A percentile compares a stretch with the other conserved stretches of the same genome.
phyloP scores from a whole-genome alignment of 2,113 vertebrate genomes.

The Gnathochromis pfefferi region DNA sequence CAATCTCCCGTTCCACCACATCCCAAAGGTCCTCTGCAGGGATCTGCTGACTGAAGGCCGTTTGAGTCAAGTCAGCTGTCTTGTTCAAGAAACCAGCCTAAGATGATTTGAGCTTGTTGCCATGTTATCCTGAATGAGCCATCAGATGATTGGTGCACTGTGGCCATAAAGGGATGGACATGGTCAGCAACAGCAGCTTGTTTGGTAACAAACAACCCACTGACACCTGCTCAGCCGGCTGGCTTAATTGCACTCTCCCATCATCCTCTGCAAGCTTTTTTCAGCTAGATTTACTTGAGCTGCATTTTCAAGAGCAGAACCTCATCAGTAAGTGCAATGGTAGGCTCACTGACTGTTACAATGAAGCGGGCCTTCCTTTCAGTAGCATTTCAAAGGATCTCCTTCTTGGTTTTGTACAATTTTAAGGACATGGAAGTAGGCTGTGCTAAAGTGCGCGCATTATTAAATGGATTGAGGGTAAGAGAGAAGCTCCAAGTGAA shows the following conservation, averaged over 20 bases:
- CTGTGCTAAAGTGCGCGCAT: not conserved
- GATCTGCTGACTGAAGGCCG: not conserved
- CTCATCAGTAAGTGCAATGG: not conserved
- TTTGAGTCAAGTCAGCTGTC: not conserved
- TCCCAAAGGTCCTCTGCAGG: not conserved
- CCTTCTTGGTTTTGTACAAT: not conserved
- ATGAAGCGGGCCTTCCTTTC: not conserved
- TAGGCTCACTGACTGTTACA: not conserved
- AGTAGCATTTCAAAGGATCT: not conserved
- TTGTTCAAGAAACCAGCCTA: not conserved
- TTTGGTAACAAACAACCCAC: not conserved
- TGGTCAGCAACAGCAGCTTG: not conserved
- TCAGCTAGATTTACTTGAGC: not conserved
- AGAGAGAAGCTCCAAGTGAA: not conserved
- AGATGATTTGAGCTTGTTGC: not conserved
- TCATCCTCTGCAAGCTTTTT: not conserved
- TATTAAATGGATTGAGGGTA: not conserved
- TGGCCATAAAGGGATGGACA: not conserved
- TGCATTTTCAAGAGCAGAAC: not conserved
- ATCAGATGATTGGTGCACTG: not conserved
- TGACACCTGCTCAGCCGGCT: not conserved
- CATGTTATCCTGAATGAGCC: not conserved
- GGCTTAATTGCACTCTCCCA: not conserved
- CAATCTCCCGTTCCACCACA: fast-evolving
- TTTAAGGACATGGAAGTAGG: not conserved